These are phyloP conservation scores for Tridacna gigas DNA, from an alignment of 2,888 invertebrate genomes.

Conservation along the genomic window DNA sequence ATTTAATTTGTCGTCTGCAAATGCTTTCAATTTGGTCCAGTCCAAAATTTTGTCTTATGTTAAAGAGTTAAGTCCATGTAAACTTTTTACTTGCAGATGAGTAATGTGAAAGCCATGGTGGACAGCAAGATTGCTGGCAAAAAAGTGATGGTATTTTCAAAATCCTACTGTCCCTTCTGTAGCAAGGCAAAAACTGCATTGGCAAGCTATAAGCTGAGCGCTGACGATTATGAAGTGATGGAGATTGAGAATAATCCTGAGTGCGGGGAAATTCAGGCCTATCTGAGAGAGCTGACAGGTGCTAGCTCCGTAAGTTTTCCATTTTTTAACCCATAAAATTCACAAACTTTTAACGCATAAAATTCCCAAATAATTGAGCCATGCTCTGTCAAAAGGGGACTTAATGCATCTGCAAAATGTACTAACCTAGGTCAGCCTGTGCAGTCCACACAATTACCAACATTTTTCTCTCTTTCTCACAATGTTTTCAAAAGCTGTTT, in stretches of 20 bases:
- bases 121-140: not conserved
- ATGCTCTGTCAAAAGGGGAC: no score
- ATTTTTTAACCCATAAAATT: not conserved
- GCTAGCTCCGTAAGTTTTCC: not conserved
- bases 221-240: not conserved
- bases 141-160: constrained; percentile 5
- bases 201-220: not conserved
- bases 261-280: not conserved
- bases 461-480: no score
- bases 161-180: not conserved
- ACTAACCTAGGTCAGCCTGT: no score
- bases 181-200: not conserved
- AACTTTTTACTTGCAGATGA: not conserved
- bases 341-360: no score
- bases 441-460: no score
- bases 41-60: not conserved
- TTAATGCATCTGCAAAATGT: no score
- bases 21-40: no score
- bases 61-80: no score
- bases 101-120: not conserved
- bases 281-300: not conserved
- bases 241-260: not conserved
- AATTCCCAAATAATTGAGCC: no score
- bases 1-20: no score
- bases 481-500: no score